phyloP scores from a whole-genome alignment of 2,888 invertebrate genomes.

The Caenorhabditis japonica region DNA sequence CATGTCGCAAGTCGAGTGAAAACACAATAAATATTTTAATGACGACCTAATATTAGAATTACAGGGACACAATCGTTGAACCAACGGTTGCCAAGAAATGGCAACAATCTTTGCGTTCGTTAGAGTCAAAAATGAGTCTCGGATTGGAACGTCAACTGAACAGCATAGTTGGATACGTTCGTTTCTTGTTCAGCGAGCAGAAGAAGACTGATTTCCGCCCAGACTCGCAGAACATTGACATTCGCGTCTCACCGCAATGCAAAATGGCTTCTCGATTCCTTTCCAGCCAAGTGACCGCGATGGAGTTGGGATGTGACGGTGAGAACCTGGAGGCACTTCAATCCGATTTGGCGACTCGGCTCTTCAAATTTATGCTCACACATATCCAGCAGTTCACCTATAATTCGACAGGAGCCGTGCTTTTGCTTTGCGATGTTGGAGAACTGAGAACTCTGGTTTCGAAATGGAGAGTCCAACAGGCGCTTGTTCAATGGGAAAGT shows the following conservation, averaged over 20 bases:
- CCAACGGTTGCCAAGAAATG: conserved; percentile 91
- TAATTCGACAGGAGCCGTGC: conserved; percentile 87
- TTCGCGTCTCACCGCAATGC: conserved; percentile 55
- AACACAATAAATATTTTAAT: too few species aligned
- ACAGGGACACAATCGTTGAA: conserved; percentile 88
- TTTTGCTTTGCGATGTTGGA: conserved; percentile 96
- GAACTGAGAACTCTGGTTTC: conserved; percentile 83
- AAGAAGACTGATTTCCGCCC: conserved; percentile 89
- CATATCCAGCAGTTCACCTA: conserved; percentile 85
- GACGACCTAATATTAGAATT: too few species aligned
- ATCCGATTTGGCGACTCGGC: conserved; percentile 89
- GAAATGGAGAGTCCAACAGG: conserved; percentile 54
- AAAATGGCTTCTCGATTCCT: conserved; percentile 40
- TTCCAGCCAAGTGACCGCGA: conserved; percentile 32
- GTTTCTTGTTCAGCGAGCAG: conserved; percentile 82
- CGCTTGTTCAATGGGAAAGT: conserved; percentile 53
- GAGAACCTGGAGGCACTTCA: conserved; percentile 90
- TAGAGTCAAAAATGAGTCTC: conserved; percentile 90
- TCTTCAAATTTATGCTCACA: conserved; percentile 93
- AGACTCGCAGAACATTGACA: conserved; percentile 78
- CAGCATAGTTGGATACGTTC: conserved; percentile 82
- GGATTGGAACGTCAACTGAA: conserved; percentile 83
- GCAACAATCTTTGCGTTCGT: conserved; percentile 87
- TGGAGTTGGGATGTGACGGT: conserved; percentile 82
- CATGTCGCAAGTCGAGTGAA: too few species aligned